Base-by-base conservation (phyloP, 2,888 invertebrate genomes). In the Chymomyza fuscimana region DNA sequence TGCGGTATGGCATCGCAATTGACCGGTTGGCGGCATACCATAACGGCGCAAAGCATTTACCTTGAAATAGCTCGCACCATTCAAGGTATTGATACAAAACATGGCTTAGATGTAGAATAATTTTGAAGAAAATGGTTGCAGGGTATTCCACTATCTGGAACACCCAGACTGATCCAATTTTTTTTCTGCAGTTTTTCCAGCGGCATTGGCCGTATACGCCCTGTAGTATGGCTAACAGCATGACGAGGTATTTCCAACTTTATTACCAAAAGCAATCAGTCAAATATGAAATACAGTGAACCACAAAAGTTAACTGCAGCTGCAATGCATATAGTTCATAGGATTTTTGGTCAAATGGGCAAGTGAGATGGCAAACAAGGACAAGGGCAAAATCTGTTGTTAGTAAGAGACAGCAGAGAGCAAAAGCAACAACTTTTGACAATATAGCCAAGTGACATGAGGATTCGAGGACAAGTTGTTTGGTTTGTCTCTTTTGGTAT, bases 241-340 rank as follows among this genome's bases (percentile, higher is more conserved):
- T 29, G 59, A 58, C 69, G 70, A 74, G 73, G 70, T 77, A 77
- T 70, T 72, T 83, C 77, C 82, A 76, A 74, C 67, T 75, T 73
- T 72, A 76, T 84, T 86, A 82, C 82, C 76, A 82, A 84, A 76
- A 76, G 85, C 88, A 86, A 88, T 88, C 85, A 88, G 79, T 86
- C 88, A 86, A 86, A 86, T 84, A 80, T 86, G 86, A 79, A 88
- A 84, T 77, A 76, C 80, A 74, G 80, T 74, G 77, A 84, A 61
- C 80, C 81, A 64, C 88, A 84, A 80, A 72, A 82, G 81, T 75
- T 77, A 79, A 75, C 78, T 73, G 74, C 73, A 72, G 70, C 64
- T 67, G 62, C 65, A 59, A 60, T 22, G 22, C n/a, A 63, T 22
- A 40, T 36, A 61, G 15, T 12, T 69, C 67, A 69, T 40, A 61